Base-by-base conservation (phyloP, 1,140 invertebrate species). In the Piezodorus guildinii region DNA sequence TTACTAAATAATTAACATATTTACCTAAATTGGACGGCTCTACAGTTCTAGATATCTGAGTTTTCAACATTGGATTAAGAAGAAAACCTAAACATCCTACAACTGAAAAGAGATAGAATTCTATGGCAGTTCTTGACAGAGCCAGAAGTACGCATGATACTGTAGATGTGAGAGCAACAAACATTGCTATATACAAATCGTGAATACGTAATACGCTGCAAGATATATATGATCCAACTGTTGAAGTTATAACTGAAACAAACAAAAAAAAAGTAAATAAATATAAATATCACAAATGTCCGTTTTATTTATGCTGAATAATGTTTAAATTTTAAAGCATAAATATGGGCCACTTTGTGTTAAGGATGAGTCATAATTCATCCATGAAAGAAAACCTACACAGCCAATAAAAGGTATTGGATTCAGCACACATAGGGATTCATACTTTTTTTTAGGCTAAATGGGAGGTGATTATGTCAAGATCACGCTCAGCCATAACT, bases 91-190 rank as follows among this genome's bases (percentile, higher is more conserved):
- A 60, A 25, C 58, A 60, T 16, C 30, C 58, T 39, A 60, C 39
- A 1, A 43, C 16, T n/a, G 58, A 43, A 17, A 44, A 60, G 2
- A 60, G 6, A 10, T 60, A 43, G n/a, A 19, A 60, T 17, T 27
- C 25, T 77, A 80, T 71, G 74, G 85, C 70, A 39, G 30, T 60
- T 17, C 30, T 17, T 1, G 88, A 90, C 72, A 88, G 85, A 74
- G 78, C 86, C n/a, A 85, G 89, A 69, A 87, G 84, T 62, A 80
- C 87, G 62, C 80, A 85, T 67, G 87, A 89, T 70, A 87, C 90
- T 78, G 77, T 81, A 6, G 76, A 89, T 27, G 88, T 87, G 85
- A 88, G 79, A 76, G 75, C 74, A 16, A 17, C 14, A 30, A 58
- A 23, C 43, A 46, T 1, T 52, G 51, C 60, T 30, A 66, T 17